Conservation (phyloP, 2,888 invertebrate species). For the Penaeus monodon region DNA sequence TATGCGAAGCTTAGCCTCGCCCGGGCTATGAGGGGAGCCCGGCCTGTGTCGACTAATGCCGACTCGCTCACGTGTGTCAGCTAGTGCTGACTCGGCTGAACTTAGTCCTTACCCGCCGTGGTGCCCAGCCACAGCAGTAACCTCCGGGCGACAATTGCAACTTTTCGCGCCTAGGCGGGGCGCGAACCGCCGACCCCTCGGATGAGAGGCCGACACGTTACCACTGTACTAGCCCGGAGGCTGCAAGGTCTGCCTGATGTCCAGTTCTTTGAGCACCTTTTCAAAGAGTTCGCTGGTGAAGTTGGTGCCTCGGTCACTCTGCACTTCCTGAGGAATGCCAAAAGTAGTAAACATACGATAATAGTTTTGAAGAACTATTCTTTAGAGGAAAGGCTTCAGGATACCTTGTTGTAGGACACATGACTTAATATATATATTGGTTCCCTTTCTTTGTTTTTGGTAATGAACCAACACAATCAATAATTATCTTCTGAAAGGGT, state of each 20-base stretch:
- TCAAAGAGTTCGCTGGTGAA: not conserved
- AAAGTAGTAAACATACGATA: not conserved
- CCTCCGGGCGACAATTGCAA: no score
- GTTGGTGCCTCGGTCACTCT: not conserved
- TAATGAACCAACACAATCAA: not conserved
- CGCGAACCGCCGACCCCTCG: no score
- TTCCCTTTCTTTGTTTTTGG: slow-evolving; percentile 10
- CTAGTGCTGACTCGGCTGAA: no score
- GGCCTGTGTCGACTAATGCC: no score
- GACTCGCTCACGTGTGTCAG: no score
- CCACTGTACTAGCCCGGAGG: no score
- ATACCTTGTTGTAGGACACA: not conserved
- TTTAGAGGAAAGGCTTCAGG: not conserved
- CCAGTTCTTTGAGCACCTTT: not conserved
- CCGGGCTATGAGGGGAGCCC: no score
- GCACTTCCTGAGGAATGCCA: not conserved
- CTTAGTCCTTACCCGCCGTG: no score
- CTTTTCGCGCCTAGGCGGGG: no score
- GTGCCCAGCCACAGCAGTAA: no score
- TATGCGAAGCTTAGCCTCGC: no score
- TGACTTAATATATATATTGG: not conserved
- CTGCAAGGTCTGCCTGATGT: not conserved
- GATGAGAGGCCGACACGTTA: no score
- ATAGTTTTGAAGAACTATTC: not conserved
- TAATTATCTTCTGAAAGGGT: not conserved